A percentile compares a stretch with the other conserved stretches of the same genome.
phyloP scores from a whole-genome alignment of 2,113 vertebrate genomes.

The Coturnix japonica region DNA sequence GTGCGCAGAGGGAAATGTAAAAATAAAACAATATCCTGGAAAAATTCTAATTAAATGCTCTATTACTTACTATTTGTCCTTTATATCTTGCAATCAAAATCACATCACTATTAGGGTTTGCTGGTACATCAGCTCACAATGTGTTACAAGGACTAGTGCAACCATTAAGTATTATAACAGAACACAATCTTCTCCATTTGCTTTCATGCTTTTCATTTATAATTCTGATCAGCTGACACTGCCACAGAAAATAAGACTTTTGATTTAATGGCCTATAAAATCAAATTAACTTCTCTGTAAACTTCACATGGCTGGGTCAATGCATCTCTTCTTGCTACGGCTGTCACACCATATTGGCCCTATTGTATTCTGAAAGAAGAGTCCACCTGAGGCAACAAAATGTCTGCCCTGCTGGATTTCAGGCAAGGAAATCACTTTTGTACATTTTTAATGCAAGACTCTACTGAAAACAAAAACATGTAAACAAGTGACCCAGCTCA shows the following conservation, averaged over 20 bases:
- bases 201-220: background rate
- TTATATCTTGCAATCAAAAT: background rate
- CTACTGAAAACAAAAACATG: background rate
- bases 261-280: slow-evolving; percentile 49
- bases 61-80: background rate
- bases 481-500: background rate
- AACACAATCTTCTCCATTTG: background rate
- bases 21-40: background rate
- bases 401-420: background rate
- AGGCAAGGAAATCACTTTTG: background rate
- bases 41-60: background rate
- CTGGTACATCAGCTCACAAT: background rate
- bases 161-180: background rate
- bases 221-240: background rate
- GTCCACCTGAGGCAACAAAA: background rate
- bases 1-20: background rate
- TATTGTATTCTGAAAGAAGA: background rate
- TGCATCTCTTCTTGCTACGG: background rate
- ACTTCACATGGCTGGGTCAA: background rate
- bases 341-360: background rate
- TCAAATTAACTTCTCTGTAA: background rate
- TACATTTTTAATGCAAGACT: background rate
- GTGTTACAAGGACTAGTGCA: background rate
- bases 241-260: slow-evolving; percentile 5
- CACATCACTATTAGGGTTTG: background rate